Evolutionary conservation across 1,140 invertebrate genomes (phyloP).

Genomic region (Drosophila rhopaloa): DNA sequence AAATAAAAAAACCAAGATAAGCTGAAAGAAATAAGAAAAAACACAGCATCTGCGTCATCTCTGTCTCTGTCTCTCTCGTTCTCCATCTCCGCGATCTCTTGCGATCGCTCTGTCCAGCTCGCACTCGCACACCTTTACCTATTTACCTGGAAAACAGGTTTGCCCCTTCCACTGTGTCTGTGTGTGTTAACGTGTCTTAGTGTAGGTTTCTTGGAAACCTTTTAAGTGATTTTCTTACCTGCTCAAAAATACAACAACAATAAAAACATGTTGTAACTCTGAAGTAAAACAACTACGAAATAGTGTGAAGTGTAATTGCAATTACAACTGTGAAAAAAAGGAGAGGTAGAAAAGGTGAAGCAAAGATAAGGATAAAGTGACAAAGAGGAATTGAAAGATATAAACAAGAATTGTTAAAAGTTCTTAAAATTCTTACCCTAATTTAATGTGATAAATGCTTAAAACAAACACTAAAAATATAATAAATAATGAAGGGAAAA

Average conservation of each 20-base stretch:
- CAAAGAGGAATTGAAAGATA: slow-evolving; percentile 1
- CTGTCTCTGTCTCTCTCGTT: slow-evolving; percentile 5
- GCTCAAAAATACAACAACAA: slow-evolving; percentile 51
- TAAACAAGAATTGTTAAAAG: background rate
- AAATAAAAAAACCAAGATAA: background rate
- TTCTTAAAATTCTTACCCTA: too few species aligned
- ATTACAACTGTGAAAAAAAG: slow-evolving; percentile 43
- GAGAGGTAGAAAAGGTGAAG: slow-evolving; percentile 18
- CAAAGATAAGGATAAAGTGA: background rate
- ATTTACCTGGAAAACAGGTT: slow-evolving; percentile 79
- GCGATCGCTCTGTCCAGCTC: slow-evolving; percentile 30
- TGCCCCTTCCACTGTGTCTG: slow-evolving; percentile 7
- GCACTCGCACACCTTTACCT: slow-evolving; percentile 53
- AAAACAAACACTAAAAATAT: too few species aligned
- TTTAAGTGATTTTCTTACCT: slow-evolving; percentile 72
- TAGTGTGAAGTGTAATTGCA: slow-evolving; percentile 15
- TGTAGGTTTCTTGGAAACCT: slow-evolving; percentile 79
- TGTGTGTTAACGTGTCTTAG: slow-evolving; percentile 12
- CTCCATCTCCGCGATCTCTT: slow-evolving; percentile 27
- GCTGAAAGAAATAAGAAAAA: slow-evolving; percentile 15
- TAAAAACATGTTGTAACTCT: slow-evolving; percentile 39
- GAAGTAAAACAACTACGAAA: slow-evolving; percentile 12
- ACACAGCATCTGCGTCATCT: slow-evolving; percentile 36
- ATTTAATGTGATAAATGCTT: too few species aligned
- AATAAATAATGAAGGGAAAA: too few species aligned